Evolutionary conservation across 2,888 invertebrate species (phyloP), one percentile per base, ranked within the genome.

Genomic region (Cerastis leucographa): DNA sequence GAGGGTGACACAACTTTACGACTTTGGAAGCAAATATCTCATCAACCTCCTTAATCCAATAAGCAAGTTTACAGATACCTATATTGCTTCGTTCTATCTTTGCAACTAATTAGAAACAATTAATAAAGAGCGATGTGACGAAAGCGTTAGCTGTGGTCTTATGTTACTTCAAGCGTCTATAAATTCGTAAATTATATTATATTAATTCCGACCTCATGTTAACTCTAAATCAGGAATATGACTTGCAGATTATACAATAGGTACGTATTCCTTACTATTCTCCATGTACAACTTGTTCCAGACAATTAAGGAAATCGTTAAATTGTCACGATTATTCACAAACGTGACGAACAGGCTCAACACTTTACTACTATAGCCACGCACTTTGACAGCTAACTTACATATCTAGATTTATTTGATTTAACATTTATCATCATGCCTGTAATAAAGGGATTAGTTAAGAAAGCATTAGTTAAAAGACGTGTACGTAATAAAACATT

Each of bases 241-340:
- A 29, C 59, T 59, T 59, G 29, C 17, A 29, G 29, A 59, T 59
- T 35, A 8, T 29, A 44, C 6, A 11, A 62, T 12, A 51, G 22
- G n/a, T 35, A 2, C 35, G 2, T 46, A 40, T 42, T n/a, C 17
- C n/a, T 12, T 59, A 59, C 62, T 40, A 17, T 9, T 84, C 12
- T 61, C 70, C 49, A 80, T 76, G 65, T n/a, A 49, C 29, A 77
- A 73, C 29, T 65, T 76, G 72, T 83, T 64, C 40, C 71, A 51
- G 44, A 54, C 85, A 73, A 85, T 77, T 85, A 85, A 61, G 82
- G 72, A 68, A 71, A 68, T 77, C 19, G 59, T 59, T 77, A 68
- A 85, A 49, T 68, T 42, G 85, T 68, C 83, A 83, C 83, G 83
- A 85, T 67, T 81, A 83, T 83, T 64, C 72, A 17, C 59, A 51